Conservation (phyloP, 2,113 vertebrate genomes). For the Pterocles orientalis region DNA sequence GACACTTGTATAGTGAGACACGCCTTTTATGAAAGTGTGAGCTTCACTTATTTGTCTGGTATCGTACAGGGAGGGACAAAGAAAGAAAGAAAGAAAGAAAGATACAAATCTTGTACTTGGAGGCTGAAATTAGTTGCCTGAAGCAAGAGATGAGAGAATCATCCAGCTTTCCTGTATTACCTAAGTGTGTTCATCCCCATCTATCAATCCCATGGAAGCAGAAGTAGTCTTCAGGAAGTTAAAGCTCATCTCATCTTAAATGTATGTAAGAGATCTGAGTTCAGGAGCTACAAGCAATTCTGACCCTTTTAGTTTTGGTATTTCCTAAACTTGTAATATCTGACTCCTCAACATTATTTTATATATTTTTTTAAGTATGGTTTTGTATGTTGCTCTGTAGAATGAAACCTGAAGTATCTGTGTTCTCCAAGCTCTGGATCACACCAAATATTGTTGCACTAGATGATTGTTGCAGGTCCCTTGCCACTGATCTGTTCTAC, state of each 20-base stretch:
- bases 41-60: not conserved
- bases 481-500: not conserved
- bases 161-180: not conserved
- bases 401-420: not conserved
- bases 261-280: not conserved
- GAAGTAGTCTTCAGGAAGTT: not conserved
- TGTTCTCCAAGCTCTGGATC: not conserved
- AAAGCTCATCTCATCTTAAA: not conserved
- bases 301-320: not conserved
- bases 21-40: not conserved
- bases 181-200: not conserved
- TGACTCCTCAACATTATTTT: not conserved
- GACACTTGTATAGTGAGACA: not conserved
- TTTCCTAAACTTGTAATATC: not conserved
- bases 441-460: rapidly evolving
- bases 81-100: not conserved
- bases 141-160: not conserved
- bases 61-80: not conserved
- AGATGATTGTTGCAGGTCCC: not conserved
- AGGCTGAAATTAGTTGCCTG: not conserved
- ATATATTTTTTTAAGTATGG: not conserved
- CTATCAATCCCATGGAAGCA: not conserved
- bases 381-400: not conserved
- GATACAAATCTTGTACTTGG: not conserved
- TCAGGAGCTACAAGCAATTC: not conserved